A percentile compares a stretch with the other conserved stretches of the same genome.
These are phyloP conservation scores for Eutrigla gurnardus DNA, from an alignment of 2,797 vertebrate genomes.

Conservation along the genomic window DNA sequence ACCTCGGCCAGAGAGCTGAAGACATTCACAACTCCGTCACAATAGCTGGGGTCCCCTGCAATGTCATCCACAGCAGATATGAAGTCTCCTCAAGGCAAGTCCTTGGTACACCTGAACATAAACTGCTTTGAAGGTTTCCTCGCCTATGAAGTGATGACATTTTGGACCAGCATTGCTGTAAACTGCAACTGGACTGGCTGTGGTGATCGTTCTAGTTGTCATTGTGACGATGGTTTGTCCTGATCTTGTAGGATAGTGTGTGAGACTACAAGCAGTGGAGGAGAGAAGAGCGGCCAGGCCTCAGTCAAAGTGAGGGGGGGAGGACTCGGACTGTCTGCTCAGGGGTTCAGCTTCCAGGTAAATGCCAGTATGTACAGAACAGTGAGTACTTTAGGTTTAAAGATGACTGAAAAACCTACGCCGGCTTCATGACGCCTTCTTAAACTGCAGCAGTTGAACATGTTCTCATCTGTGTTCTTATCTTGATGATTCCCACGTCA, in stretches of 20 bases:
- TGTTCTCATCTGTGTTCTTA: no score
- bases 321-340: slow-evolving; percentile 87
- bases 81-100: slow-evolving; percentile 93
- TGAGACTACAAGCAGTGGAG: slow-evolving; percentile 85
- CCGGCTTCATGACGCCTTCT: no score
- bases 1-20: slow-evolving; percentile 94
- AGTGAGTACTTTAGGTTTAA: no score
- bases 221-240: neutral
- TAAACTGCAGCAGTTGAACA: no score
- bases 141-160: no score
- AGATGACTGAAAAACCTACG: no score
- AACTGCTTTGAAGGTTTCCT: neutral
- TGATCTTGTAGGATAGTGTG: slow-evolving; percentile 89
- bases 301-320: slow-evolving; percentile 91
- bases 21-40: slow-evolving; percentile 92
- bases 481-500: no score
- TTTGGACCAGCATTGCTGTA: no score
- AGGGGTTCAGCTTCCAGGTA: slow-evolving; percentile 93
- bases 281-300: slow-evolving; percentile 85
- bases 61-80: slow-evolving; percentile 89
- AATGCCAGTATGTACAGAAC: neutral
- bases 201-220: neutral
- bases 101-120: neutral
- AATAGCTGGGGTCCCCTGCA: slow-evolving; percentile 91
- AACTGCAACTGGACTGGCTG: no score